These are phyloP conservation scores for Colletes collaris DNA, from an alignment of 2,888 invertebrate genomes.

Conservation along the genomic window DNA sequence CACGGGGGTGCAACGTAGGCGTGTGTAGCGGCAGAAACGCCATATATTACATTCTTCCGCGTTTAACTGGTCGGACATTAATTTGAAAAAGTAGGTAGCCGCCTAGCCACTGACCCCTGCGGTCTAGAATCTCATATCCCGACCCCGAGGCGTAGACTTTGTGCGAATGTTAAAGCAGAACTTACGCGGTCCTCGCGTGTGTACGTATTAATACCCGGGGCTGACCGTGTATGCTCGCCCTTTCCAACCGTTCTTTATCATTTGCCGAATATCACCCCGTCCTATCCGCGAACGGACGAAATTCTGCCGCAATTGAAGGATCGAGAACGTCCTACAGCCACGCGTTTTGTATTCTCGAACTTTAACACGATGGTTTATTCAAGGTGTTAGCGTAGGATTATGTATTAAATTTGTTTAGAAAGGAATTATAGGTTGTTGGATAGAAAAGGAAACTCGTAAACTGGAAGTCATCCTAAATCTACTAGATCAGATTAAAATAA, in stretches of 20 bases:
- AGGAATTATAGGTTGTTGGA: too few species aligned
- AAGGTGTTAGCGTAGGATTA: too few species aligned
- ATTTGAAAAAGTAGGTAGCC: constrained; percentile 70
- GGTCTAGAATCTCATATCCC: constrained; percentile 65
- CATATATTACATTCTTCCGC: constrained; percentile 77
- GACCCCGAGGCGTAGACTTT: constrained; percentile 43
- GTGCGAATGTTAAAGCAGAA: constrained; percentile 60
- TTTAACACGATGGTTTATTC: too few species aligned
- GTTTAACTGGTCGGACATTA: constrained; percentile 75
- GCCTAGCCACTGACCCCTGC: constrained; percentile 52
- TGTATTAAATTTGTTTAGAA: too few species aligned
- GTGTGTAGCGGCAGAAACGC: constrained; percentile 40
- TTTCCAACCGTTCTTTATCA: constrained; percentile 6
- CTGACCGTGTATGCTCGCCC: neutral
- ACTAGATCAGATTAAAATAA: too few species aligned
- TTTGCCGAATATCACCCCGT: constrained; percentile 9
- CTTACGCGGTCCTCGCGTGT: constrained; percentile 52
- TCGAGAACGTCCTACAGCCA: too few species aligned
- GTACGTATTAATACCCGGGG: constrained; percentile 7
- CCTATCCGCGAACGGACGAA: too few species aligned
- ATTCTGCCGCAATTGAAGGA: neutral
- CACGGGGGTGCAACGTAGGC: constrained; percentile 9
- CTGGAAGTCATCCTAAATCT: too few species aligned
- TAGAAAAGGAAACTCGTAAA: too few species aligned
- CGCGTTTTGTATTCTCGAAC: too few species aligned